Evolutionary conservation across 2,113 vertebrate genomes (phyloP).

Genomic region (Oreochromis spilurus): DNA sequence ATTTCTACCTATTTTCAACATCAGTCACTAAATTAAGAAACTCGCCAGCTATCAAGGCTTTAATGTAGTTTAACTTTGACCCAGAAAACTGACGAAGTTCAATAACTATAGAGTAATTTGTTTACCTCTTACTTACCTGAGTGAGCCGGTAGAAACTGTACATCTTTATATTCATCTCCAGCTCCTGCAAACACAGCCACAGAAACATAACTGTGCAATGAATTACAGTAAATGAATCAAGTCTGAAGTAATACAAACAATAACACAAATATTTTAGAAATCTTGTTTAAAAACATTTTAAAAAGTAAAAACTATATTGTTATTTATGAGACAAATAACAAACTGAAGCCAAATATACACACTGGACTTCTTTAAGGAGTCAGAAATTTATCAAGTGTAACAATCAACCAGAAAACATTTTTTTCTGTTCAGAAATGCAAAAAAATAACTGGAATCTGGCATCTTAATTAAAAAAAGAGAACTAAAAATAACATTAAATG

Average conservation of each 20-base stretch:
- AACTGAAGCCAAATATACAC: neutral
- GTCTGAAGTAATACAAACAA: neutral
- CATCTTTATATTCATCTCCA: slow-evolving; percentile 74
- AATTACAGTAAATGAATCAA: neutral
- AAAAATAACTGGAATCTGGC: neutral
- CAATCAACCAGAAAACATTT: neutral
- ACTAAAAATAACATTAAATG: neutral
- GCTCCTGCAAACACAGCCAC: slow-evolving; percentile 72
- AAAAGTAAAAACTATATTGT: neutral
- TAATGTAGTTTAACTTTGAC: neutral
- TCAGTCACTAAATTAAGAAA: neutral
- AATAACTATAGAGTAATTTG: neutral
- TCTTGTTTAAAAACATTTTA: neutral
- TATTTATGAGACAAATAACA: neutral
- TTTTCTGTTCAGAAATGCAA: neutral
- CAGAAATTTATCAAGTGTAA: neutral
- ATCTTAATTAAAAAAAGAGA: neutral
- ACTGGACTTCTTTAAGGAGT: neutral
- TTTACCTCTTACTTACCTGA: slow-evolving; percentile 59
- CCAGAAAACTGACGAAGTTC: neutral
- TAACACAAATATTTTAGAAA: neutral
- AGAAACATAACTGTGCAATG: neutral
- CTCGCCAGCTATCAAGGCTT: neutral
- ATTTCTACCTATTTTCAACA: neutral
- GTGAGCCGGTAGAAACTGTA: slow-evolving; percentile 69